These are phyloP conservation scores for Streptopelia turtur DNA, from an alignment of 2,797 vertebrate species.

Conservation along the genomic window DNA sequence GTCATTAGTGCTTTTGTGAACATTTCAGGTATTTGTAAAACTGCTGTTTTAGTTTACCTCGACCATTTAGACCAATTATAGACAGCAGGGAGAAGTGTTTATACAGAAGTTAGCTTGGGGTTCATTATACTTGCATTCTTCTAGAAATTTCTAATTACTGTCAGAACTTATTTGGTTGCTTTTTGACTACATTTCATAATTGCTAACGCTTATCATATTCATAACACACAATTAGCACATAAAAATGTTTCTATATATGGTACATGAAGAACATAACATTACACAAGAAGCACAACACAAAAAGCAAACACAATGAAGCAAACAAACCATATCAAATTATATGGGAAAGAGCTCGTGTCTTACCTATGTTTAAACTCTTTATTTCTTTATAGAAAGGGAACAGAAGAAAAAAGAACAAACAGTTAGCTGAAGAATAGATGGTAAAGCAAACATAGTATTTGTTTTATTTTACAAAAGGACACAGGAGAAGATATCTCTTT, in stretches of 20 bases:
- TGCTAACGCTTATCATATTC: slow-evolving; percentile 80
- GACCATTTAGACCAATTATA: slow-evolving; percentile 77
- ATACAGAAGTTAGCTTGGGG: slow-evolving; percentile 70
- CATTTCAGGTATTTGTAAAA: slow-evolving; percentile 73
- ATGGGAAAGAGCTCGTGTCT: slow-evolving; percentile 81
- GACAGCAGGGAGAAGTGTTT: slow-evolving; percentile 52
- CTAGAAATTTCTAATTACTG: slow-evolving; percentile 80
- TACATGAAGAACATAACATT: slow-evolving; percentile 79
- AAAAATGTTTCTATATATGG: slow-evolving; percentile 79
- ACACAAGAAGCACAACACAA: slow-evolving; percentile 79
- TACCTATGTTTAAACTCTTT: slow-evolving; percentile 99
- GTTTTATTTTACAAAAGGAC: slow-evolving; percentile 69
- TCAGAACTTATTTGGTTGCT: slow-evolving; percentile 79
- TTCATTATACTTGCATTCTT: slow-evolving; percentile 78
- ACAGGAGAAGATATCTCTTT: slow-evolving; percentile 59
- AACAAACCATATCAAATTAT: slow-evolving; percentile 80
- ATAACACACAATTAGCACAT: slow-evolving; percentile 83
- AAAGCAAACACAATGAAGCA: slow-evolving; percentile 80
- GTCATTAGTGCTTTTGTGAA: slow-evolving; percentile 80
- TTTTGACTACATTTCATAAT: slow-evolving; percentile 81
- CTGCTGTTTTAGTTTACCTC: slow-evolving; percentile 73
- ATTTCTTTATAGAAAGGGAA: slow-evolving; percentile 91
- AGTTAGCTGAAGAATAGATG: slow-evolving; percentile 82
- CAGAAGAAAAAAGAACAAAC: slow-evolving; percentile 83
- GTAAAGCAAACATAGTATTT: slow-evolving; percentile 80